These are phyloP conservation scores for Steatocranus sp. DNA, from an alignment of 2,797 vertebrate genomes.

Conservation along the genomic window DNA sequence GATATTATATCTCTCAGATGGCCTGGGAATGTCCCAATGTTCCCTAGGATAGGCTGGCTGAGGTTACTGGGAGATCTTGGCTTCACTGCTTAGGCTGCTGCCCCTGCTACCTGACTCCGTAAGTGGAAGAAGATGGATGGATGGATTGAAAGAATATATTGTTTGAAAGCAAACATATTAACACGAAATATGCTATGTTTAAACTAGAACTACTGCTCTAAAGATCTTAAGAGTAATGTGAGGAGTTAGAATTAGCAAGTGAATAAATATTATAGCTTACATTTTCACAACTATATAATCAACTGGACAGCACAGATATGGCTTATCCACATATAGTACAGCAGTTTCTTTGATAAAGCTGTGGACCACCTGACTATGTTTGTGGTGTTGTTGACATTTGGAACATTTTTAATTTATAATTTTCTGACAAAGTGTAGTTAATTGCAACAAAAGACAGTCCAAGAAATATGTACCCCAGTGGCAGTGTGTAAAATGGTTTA, in stretches of 20 bases:
- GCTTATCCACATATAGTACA: background rate
- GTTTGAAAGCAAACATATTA: background rate
- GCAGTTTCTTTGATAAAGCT: background rate
- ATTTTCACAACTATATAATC: background rate
- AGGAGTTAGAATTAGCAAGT: background rate
- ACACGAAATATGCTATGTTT: background rate
- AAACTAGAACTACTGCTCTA: background rate
- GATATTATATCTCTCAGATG: background rate
- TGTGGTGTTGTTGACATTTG: background rate
- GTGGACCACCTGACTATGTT: background rate
- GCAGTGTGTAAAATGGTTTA: background rate
- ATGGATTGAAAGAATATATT: background rate
- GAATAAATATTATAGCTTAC: rapidly evolving
- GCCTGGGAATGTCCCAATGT: background rate
- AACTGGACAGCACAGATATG: background rate
- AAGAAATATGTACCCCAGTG: background rate
- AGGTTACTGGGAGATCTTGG: background rate
- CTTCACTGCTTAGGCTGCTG: background rate
- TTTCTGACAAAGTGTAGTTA: background rate
- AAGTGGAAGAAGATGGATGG: background rate
- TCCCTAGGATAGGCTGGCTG: background rate
- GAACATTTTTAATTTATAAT: background rate
- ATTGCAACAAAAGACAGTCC: background rate
- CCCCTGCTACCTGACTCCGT: background rate
- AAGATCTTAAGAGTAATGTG: background rate